These are phyloP conservation scores for Geococcyx californianus DNA, from an alignment of 2,113 vertebrate genomes.

Conservation along the genomic window DNA sequence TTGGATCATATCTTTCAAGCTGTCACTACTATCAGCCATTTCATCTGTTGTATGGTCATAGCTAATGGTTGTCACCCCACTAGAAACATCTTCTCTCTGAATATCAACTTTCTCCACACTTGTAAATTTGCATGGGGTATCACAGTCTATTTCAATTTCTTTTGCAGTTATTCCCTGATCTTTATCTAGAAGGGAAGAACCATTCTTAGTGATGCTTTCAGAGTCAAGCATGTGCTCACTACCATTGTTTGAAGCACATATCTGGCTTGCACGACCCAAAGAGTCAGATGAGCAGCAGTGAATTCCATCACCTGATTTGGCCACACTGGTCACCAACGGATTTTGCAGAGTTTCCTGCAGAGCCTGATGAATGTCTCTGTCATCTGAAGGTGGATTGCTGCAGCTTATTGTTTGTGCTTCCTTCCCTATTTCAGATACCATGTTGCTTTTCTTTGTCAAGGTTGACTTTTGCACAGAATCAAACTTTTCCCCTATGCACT, in stretches of 20 bases:
- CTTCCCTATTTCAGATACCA: conserved; percentile 14
- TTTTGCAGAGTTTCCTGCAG: conserved; percentile 21
- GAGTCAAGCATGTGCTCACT: neutral
- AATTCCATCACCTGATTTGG: neutral
- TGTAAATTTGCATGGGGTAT: conserved; percentile 56
- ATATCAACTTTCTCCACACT: conserved; percentile 67
- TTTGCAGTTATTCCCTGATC: conserved; percentile 42
- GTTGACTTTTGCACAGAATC: conserved; percentile 33
- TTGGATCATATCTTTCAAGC: conserved; percentile 78
- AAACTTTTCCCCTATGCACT: neutral
- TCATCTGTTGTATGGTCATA: conserved; percentile 65
- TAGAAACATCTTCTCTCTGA: conserved; percentile 75
- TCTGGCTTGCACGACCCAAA: neutral
- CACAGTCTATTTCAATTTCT: conserved; percentile 32
- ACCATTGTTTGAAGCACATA: neutral
- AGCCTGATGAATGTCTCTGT: neutral
- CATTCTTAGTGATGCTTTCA: neutral
- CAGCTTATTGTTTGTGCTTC: neutral
- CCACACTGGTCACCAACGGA: neutral
- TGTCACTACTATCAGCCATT: conserved; percentile 70
- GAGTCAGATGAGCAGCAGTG: conserved; percentile 17
- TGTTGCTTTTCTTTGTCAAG: conserved; percentile 16
- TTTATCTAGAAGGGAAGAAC: conserved; percentile 53
- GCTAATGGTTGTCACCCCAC: conserved; percentile 60
- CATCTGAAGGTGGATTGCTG: neutral